These are phyloP conservation scores for Polylopha cassiicola DNA, from an alignment of 2,888 invertebrate species.

Conservation along the genomic window DNA sequence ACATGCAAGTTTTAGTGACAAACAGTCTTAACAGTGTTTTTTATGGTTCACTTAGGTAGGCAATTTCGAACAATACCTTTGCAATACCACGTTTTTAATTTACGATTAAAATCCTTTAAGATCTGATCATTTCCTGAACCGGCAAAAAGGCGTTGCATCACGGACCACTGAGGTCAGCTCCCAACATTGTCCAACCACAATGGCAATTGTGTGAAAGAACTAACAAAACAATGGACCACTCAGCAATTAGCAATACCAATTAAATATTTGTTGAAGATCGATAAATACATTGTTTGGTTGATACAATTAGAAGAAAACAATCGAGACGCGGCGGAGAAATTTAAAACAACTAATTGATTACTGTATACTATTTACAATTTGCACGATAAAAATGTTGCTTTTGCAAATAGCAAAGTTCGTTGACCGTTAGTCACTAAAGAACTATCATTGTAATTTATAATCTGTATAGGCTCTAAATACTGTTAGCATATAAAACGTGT, in stretches of 20 bases:
- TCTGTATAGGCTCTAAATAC: too few relatives aligned
- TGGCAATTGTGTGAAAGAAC: constrained; percentile 73
- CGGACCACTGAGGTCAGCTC: constrained; percentile 65
- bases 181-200: constrained; percentile 73
- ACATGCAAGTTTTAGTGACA: too few relatives aligned
- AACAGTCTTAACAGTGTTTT: too few relatives aligned
- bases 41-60: too few relatives aligned
- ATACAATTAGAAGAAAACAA: constrained; percentile 45
- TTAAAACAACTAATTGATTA: constrained; percentile 23
- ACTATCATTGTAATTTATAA: too few relatives aligned
- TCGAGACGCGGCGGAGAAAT: constrained; percentile 25
- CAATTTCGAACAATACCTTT: constrained; percentile 1
- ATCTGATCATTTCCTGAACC: constrained; percentile 31
- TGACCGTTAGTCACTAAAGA: too few relatives aligned
- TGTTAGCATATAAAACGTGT: too few relatives aligned
- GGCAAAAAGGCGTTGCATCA: constrained; percentile 54
- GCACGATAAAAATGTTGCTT: too few relatives aligned
- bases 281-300: constrained; percentile 43
- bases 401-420: too few relatives aligned
- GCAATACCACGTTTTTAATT: constrained; percentile 1
- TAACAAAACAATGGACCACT: constrained; percentile 59
- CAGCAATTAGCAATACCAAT: constrained; percentile 69
- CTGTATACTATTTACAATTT: too few relatives aligned
- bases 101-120: constrained; percentile 21
- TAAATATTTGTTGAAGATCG: constrained; percentile 59